These are phyloP conservation scores for Neodontobutis hainanensis DNA, from an alignment of 2,113 vertebrate genomes.

Conservation along the genomic window DNA sequence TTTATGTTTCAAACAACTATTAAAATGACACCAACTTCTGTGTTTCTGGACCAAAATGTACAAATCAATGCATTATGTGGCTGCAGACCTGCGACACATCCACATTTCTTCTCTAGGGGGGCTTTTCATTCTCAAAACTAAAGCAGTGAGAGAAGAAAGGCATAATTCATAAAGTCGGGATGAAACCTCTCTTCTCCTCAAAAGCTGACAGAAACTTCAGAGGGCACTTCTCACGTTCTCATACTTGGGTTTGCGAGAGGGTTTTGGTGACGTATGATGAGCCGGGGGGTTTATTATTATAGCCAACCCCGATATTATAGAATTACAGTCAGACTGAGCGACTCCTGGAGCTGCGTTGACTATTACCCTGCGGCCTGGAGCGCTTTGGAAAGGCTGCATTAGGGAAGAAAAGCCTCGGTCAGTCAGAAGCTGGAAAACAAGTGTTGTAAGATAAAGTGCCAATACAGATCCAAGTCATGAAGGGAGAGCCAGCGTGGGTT, in stretches of 20 bases:
- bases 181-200: background rate
- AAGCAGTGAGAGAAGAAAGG: constrained; percentile 17
- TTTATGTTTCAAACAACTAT: background rate
- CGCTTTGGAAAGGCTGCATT: constrained; percentile 62
- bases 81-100: background rate
- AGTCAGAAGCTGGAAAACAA: constrained; percentile 46
- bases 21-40: background rate
- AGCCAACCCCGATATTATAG: constrained; percentile 76
- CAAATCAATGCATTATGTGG: constrained; percentile 8
- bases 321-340: constrained; percentile 76
- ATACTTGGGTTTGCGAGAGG: constrained; percentile 46
- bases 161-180: constrained; percentile 13
- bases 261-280: constrained; percentile 45
- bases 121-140: background rate
- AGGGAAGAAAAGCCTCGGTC: constrained; percentile 51
- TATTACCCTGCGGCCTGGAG: constrained; percentile 72
- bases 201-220: constrained; percentile 25
- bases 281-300: constrained; percentile 64
- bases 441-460: constrained; percentile 61
- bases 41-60: background rate
- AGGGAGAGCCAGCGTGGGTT: constrained; percentile 34
- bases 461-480: constrained; percentile 44
- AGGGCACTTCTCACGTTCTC: constrained; percentile 37
- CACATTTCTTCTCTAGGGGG: constrained; percentile 12
- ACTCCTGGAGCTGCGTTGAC: constrained; percentile 69